phyloP scores from a whole-genome alignment of 1,140 invertebrate genomes.

The Eueides isabella region DNA sequence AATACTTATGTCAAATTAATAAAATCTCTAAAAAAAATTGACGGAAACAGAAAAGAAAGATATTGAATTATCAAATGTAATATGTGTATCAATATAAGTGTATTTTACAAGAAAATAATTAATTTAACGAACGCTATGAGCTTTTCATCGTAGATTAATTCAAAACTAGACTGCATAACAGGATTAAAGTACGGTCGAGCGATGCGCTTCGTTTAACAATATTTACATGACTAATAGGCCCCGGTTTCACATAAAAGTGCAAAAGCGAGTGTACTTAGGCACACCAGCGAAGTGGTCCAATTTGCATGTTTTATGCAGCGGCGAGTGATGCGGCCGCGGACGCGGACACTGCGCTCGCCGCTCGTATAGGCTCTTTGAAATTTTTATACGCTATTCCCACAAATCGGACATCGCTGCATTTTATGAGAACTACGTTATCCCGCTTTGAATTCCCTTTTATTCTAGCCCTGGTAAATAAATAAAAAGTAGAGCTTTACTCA shows the following conservation, averaged over 20 bases:
- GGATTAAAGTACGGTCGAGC: conserved; percentile 31
- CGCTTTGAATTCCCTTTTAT: conserved; percentile 50
- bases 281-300: conserved; percentile 75
- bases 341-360: conserved; percentile 60
- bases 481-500: conserved; percentile 34
- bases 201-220: conserved; percentile 63
- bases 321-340: conserved; percentile 58
- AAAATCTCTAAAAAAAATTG: too few species aligned
- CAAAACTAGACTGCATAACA: conserved; percentile 33
- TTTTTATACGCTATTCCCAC: conserved; percentile 77
- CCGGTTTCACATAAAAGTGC: conserved; percentile 76
- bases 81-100: background rate
- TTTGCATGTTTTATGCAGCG: conserved; percentile 80
- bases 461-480: conserved; percentile 36
- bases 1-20: too few species aligned
- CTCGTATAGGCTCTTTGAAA: conserved; percentile 71
- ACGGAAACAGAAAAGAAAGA: background rate
- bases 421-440: conserved; percentile 52
- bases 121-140: conserved; percentile 27
- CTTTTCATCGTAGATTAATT: conserved; percentile 29
- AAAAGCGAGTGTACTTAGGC: conserved; percentile 75
- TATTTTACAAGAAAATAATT: conserved; percentile 20
- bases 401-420: conserved; percentile 70
- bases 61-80: background rate
- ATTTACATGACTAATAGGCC: conserved; percentile 75